phyloP scores from a whole-genome alignment of 2,888 invertebrate genomes.

The Pachycephus smyrnensis region DNA sequence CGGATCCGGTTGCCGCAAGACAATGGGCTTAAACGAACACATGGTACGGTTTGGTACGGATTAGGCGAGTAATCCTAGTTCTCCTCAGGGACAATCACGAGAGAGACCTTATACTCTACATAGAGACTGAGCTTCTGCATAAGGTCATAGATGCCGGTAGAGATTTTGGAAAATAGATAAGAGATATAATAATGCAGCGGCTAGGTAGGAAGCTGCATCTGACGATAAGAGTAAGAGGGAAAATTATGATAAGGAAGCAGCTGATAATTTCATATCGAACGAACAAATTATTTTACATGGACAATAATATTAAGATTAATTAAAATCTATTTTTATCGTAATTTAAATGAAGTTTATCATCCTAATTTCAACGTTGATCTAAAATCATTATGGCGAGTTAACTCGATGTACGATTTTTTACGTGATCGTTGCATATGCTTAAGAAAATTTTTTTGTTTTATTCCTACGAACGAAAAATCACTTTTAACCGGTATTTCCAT shows the following conservation, averaged over 20 bases:
- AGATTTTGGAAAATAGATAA: neutral
- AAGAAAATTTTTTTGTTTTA: neutral
- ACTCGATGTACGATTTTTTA: neutral
- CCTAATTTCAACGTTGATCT: neutral
- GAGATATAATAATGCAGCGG: neutral
- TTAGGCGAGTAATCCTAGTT: conserved; percentile 32
- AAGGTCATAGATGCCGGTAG: neutral
- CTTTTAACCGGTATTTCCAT: neutral
- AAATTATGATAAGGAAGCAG: neutral
- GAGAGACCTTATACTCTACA: neutral
- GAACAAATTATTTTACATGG: no score
- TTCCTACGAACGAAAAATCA: neutral
- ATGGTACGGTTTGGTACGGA: conserved; percentile 30
- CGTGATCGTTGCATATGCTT: neutral
- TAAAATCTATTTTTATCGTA: neutral
- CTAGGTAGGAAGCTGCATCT: neutral
- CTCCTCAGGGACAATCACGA: conserved; percentile 24
- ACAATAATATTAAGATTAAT: no score
- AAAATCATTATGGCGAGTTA: neutral
- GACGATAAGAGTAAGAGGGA: neutral
- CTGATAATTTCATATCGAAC: neutral
- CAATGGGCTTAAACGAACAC: conserved; percentile 25
- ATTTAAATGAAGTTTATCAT: neutral
- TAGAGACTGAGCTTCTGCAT: neutral
- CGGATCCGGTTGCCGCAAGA: neutral